phyloP scores from a whole-genome alignment of 2,888 invertebrate genomes.

The Deroplatys truncata region DNA sequence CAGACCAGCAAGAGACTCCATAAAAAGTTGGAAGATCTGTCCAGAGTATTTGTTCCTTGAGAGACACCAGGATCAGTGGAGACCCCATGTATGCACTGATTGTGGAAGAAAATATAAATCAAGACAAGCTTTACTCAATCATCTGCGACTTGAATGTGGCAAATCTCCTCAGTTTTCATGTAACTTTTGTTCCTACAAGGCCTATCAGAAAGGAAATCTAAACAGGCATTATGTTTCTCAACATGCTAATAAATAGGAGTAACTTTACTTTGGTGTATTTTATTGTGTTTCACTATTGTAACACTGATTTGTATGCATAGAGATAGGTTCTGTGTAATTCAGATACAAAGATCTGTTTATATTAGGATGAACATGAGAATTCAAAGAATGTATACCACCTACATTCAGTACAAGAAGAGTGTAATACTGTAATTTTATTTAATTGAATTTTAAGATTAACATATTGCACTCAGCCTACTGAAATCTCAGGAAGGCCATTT shows the following conservation, averaged over 20 bases:
- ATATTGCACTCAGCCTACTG: no score
- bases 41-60: not conserved
- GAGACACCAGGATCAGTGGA: not conserved
- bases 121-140: constrained; percentile 32
- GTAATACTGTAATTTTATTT: no score
- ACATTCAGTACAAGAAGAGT: no score
- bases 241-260: not conserved
- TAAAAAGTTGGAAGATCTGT: not conserved
- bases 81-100: not conserved
- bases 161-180: constrained; percentile 31
- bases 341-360: no score
- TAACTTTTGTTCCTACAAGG: constrained; percentile 23
- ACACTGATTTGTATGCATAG: not conserved
- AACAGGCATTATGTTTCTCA: constrained; percentile 13
- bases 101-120: constrained; percentile 32
- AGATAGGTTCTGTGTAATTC: no score
- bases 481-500: no score
- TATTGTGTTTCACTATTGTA: not conserved
- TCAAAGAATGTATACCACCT: no score
- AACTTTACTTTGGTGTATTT: not conserved
- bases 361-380: no score
- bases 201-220: constrained; percentile 31
- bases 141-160: constrained; percentile 30
- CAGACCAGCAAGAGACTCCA: not conserved
- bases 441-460: no score